Conservation (phyloP, 2,113 vertebrate genomes). For the Otolemur garnettii region DNA sequence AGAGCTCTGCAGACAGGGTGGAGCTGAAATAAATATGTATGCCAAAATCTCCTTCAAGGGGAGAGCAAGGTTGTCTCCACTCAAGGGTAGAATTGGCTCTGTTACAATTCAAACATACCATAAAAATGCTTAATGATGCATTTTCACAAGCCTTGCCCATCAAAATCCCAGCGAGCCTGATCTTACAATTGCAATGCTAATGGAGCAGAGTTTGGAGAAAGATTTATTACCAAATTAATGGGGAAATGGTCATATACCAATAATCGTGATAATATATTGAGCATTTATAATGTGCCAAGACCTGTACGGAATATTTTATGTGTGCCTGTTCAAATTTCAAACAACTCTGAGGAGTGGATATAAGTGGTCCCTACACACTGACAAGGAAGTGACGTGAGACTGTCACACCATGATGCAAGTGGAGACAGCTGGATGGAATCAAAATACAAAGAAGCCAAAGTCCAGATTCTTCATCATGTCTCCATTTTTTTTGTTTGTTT, state of each 20-base stretch:
- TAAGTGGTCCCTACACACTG: background rate
- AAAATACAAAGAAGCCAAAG: background rate
- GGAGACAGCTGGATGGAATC: background rate
- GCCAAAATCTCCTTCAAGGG: constrained; percentile 55
- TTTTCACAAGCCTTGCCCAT: constrained; percentile 65
- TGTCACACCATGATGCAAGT: background rate
- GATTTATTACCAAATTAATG: constrained; percentile 73
- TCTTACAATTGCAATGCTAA: constrained; percentile 59
- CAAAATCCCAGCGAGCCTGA: constrained; percentile 52
- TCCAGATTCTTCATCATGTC: background rate
- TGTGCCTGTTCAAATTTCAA: constrained; percentile 2
- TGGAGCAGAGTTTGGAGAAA: constrained; percentile 65
- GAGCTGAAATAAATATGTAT: constrained; percentile 33
- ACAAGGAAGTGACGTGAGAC: background rate
- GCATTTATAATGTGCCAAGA: constrained; percentile 55
- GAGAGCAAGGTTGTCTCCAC: constrained; percentile 67
- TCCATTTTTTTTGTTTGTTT: background rate
- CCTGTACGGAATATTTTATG: constrained; percentile 41
- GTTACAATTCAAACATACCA: constrained; percentile 74
- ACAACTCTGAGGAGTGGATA: background rate
- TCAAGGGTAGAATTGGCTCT: constrained; percentile 64
- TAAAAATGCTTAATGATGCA: constrained; percentile 77
- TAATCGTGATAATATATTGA: constrained; percentile 48
- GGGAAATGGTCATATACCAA: constrained; percentile 52
- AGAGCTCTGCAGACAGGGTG: background rate